These are phyloP conservation scores for Athetis lepigone DNA, from an alignment of 2,888 invertebrate genomes.

Conservation along the genomic window DNA sequence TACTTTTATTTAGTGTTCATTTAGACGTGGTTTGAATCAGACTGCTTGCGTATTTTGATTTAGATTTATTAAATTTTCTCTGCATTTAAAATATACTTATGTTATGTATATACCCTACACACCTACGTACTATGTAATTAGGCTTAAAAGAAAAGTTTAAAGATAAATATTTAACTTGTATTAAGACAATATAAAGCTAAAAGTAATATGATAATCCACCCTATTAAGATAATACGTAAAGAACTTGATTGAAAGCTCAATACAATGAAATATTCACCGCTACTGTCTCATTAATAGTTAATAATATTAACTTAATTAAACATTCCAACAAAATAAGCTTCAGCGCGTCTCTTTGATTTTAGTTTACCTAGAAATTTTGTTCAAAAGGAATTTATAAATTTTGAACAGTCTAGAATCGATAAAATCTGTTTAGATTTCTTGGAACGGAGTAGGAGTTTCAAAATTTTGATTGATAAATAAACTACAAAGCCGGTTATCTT, in stretches of 20 bases:
- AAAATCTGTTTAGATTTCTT: constrained; percentile 19
- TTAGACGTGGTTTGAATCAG: no score
- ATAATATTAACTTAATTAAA: constrained; percentile 3
- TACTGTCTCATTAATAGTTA: neutral
- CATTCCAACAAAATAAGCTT: constrained; percentile 3
- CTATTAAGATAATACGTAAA: neutral
- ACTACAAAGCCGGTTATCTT: constrained; percentile 9
- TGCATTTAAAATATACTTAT: no score
- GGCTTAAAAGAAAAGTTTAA: no score
- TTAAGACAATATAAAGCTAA: no score
- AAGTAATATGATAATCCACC: no score
- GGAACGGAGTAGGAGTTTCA: neutral
- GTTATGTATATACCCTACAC: no score
- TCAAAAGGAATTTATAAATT: constrained; percentile 30
- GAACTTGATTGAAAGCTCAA: neutral
- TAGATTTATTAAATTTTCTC: no score
- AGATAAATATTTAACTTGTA: no score
- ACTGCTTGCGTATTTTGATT: no score
- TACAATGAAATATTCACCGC: neutral
- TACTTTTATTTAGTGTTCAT: no score
- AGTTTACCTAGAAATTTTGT: constrained; percentile 7
- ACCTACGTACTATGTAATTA: no score
- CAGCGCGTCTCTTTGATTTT: constrained; percentile 11
- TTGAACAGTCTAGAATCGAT: constrained; percentile 4
- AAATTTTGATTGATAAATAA: constrained; percentile 41